These are phyloP conservation scores for Armadillidium nasatum DNA, from an alignment of 1,140 invertebrate species.

Conservation along the genomic window DNA sequence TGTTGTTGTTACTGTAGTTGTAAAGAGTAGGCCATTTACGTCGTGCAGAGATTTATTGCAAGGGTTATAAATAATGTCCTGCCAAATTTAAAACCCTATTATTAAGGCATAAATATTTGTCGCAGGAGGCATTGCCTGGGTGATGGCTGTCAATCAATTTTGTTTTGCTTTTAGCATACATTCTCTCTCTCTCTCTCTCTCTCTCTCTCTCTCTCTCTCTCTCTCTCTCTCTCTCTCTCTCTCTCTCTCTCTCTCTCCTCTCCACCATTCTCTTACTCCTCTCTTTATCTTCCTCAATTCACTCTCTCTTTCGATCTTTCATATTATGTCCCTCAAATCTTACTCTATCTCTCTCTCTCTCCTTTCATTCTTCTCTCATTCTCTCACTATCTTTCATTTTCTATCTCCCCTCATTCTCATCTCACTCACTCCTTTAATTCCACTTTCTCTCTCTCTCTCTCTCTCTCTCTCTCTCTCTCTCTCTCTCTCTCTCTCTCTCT, in stretches of 20 bases:
- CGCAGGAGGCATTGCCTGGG: too few species aligned
- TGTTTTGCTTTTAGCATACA: background rate
- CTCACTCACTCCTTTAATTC: background rate
- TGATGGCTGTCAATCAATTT: too few species aligned
- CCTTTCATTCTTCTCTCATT: background rate
- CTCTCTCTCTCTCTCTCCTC: background rate
- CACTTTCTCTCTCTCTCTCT: background rate
- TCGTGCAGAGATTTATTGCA: too few species aligned
- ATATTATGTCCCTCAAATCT: too few species aligned
- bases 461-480: background rate
- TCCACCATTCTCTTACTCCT: too few species aligned
- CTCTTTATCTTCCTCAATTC: background rate
- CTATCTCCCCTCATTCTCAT: background rate
- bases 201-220: background rate
- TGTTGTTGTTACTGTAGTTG: too few species aligned
- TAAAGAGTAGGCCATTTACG: too few species aligned
- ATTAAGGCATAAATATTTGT: too few species aligned
- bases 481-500: background rate
- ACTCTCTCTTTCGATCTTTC: background rate
- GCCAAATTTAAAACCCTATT: too few species aligned
- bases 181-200: background rate
- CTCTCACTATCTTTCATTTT: too few species aligned
- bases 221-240: background rate
- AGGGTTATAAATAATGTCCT: too few species aligned
- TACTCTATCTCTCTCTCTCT: too few species aligned